Percentiles rank a stretch among this genome's conserved stretches.
Evolutionary conservation across 2,888 invertebrate species (phyloP).

Genomic region (Ceriagrion tenellum): DNA sequence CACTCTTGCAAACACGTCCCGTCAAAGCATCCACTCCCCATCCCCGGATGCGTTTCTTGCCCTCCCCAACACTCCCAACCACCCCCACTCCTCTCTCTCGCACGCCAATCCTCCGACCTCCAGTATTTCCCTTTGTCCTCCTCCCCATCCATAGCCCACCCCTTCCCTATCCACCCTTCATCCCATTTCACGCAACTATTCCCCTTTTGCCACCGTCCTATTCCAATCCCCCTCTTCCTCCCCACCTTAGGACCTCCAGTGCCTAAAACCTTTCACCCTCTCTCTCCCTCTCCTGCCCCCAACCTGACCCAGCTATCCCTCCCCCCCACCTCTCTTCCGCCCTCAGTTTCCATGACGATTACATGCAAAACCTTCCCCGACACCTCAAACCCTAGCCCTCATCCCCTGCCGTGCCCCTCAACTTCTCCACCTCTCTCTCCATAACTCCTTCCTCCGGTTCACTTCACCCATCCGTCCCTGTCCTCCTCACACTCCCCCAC

Average conservation of each 20-base stretch:
- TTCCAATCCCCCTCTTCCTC: background rate
- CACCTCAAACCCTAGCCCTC: background rate
- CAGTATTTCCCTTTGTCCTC: background rate
- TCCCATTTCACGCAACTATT: constrained; percentile 55
- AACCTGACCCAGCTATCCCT: background rate
- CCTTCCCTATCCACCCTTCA: background rate
- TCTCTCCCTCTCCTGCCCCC: background rate
- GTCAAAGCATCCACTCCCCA: background rate
- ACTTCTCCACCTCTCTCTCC: background rate
- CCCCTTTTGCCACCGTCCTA: background rate
- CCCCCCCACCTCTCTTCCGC: background rate
- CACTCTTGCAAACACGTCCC: background rate
- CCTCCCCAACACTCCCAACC: background rate
- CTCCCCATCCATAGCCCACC: background rate
- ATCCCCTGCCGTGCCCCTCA: background rate
- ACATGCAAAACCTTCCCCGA: constrained; percentile 37
- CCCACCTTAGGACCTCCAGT: background rate
- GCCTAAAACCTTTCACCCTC: background rate
- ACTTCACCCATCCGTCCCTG: background rate
- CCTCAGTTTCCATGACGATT: constrained; percentile 24
- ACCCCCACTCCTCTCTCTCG: background rate
- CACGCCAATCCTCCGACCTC: background rate
- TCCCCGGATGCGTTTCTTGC: background rate
- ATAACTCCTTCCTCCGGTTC: background rate
- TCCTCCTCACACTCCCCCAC: background rate